Base-by-base conservation (phyloP, 2,888 invertebrate species). In the Melipona beecheii region DNA sequence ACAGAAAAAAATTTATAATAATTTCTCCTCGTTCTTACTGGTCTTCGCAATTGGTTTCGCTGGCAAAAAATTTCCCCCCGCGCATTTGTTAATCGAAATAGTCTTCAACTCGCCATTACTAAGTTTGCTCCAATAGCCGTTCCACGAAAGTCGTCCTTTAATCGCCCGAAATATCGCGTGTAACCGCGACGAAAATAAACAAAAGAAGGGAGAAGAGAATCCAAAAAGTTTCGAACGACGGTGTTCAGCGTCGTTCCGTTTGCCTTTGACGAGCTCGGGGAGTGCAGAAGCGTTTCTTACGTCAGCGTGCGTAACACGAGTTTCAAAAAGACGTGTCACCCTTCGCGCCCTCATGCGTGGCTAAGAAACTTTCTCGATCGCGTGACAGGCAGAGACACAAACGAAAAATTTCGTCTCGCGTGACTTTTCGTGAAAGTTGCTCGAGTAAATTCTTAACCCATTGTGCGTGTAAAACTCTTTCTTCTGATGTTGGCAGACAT, bases 281-380 rank as follows among this genome's bases (percentile, higher is more conserved):
- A 65, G n/a, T 21, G 52, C 36, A 31, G 54, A 27, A 78, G 66
- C 58, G 56, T 66, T 56, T 78, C 73, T 66, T 66, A 78, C 74
- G 74, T 78, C 78, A 52, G 72, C 17, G 49, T 65, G 36, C 31
- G 54, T 66, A 58, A 65, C 50, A n/a, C 60, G 52, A 78, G 68
- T 66, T 60, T 74, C 64, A 56, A 65, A 60, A 66, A 31, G 4
- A 60, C 50, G 65, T 27, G 77, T 54, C 50, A 49, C 64, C 62
- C 62, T 52, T 50, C 31, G 4, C n/a, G 49, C 6, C 21, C 6
- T 19, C 17, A 9, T 15, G 15, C 27, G n/a, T 13, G 36, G 31
- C 54, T 21, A 36, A 56, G 36, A 0, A 50, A 21, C 21, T 62
- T 73, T 27, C 49, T 17, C 19, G 21, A 50, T 62, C 19, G 11